These are phyloP conservation scores for Chaetodon trifascialis DNA, from an alignment of 2,113 vertebrate species.

Conservation along the genomic window DNA sequence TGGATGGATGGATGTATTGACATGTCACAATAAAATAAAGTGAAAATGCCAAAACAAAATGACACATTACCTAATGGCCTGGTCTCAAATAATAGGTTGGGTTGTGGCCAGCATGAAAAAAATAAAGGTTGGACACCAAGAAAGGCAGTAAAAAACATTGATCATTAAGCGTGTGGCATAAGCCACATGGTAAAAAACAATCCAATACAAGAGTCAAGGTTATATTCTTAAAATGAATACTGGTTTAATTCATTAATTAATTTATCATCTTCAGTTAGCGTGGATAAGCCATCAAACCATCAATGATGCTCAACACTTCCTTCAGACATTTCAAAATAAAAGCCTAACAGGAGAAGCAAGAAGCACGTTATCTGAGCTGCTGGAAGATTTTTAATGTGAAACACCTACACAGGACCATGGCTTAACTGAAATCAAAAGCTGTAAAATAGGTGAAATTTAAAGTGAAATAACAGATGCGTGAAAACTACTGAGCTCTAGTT, in stretches of 20 bases:
- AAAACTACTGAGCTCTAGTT: not conserved
- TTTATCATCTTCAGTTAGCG: too few relatives aligned
- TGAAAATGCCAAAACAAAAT: not conserved
- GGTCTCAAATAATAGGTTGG: not conserved
- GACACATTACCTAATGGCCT: not conserved
- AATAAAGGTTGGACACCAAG: too few relatives aligned
- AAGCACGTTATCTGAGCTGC: constrained; percentile 3
- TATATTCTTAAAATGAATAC: too few relatives aligned
- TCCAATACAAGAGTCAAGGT: too few relatives aligned
- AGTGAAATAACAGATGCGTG: not conserved
- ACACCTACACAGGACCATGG: not conserved
- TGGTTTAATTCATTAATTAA: too few relatives aligned
- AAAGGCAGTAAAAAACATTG: too few relatives aligned
- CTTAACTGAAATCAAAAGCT: not conserved
- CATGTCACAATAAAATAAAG: too few relatives aligned
- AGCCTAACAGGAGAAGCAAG: not conserved
- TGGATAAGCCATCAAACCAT: not conserved
- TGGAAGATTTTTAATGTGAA: constrained; percentile 4
- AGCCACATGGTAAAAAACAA: too few relatives aligned
- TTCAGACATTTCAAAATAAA: constrained; percentile 1
- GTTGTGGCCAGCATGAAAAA: not conserved
- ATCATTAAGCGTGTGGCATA: too few relatives aligned
- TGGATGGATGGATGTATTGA: too few relatives aligned
- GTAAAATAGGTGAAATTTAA: not conserved
- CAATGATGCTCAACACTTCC: not conserved